phyloP scores from a whole-genome alignment of 2,113 vertebrate genomes.

The Laticauda colubrina region DNA sequence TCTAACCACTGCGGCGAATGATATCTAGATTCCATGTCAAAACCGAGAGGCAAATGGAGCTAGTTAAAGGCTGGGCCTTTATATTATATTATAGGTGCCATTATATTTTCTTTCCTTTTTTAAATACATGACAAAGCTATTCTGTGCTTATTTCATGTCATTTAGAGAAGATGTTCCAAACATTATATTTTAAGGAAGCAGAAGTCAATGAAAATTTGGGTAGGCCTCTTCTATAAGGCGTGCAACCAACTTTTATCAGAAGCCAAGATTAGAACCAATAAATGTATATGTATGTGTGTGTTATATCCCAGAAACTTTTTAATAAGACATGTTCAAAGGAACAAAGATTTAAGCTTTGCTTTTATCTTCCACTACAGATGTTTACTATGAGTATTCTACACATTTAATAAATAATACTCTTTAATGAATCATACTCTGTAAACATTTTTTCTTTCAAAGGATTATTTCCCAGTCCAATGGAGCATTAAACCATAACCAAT shows the following conservation, averaged over 20 bases:
- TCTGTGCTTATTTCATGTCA: neutral
- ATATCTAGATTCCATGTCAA: neutral
- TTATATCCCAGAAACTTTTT: neutral
- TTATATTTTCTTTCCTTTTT: neutral
- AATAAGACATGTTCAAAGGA: neutral
- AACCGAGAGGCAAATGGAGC: neutral
- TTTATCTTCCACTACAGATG: neutral
- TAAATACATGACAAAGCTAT: neutral
- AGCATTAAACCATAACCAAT: neutral
- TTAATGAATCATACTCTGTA: neutral
- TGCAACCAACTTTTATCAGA: neutral
- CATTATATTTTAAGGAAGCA: neutral
- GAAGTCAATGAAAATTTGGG: neutral
- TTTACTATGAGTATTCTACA: neutral
- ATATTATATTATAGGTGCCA: neutral
- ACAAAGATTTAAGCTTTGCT: neutral
- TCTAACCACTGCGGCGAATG: too few species aligned
- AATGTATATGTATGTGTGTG: too few species aligned
- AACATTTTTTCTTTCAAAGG: neutral
- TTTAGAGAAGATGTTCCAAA: neutral
- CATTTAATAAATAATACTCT: neutral
- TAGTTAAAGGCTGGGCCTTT: neutral
- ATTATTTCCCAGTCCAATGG: neutral
- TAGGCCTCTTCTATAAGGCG: neutral
- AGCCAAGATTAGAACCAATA: neutral